phyloP scores from a whole-genome alignment of 2,797 vertebrate genomes.

The Galaxias olidus region DNA sequence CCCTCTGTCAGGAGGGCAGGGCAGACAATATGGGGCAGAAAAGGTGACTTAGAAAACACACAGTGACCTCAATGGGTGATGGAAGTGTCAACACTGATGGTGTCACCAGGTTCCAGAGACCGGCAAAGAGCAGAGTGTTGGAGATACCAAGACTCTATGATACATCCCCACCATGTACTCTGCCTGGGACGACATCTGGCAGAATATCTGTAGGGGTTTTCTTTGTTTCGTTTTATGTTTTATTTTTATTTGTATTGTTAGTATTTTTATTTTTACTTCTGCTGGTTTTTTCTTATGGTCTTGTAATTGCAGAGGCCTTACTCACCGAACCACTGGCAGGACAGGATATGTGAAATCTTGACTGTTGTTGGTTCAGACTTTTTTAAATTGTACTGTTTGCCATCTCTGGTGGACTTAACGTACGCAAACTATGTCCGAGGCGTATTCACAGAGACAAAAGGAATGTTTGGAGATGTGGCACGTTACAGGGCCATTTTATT shows the following conservation, averaged over 20 bases:
- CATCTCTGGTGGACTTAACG: slow-evolving; percentile 78
- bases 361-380: slow-evolving; percentile 70
- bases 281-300: slow-evolving; percentile 65
- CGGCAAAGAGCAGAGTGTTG: slow-evolving; percentile 54
- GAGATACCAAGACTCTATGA: slow-evolving; percentile 55
- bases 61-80: slow-evolving; percentile 82
- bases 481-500: slow-evolving; percentile 55
- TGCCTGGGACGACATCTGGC: slow-evolving; percentile 69
- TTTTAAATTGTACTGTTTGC: slow-evolving; percentile 80
- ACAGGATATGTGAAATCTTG: slow-evolving; percentile 73
- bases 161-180: slow-evolving; percentile 62
- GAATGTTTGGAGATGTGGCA: slow-evolving; percentile 73
- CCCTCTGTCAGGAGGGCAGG: slow-evolving; percentile 49
- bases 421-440: slow-evolving; percentile 67
- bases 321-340: slow-evolving; percentile 70
- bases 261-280: slow-evolving; percentile 39
- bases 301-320: slow-evolving; percentile 83
- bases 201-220: slow-evolving; percentile 53
- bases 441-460: slow-evolving; percentile 75
- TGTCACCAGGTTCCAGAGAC: slow-evolving; percentile 68
- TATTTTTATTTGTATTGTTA: slow-evolving; percentile 55
- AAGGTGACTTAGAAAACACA: slow-evolving; percentile 75
- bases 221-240: slow-evolving; percentile 44
- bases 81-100: slow-evolving; percentile 70
- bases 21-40: slow-evolving; percentile 47